Evolutionary conservation across 2,888 invertebrate genomes (phyloP), one percentile per base, ranked within the genome.

Genomic region (Agriopis aurantiaria): DNA sequence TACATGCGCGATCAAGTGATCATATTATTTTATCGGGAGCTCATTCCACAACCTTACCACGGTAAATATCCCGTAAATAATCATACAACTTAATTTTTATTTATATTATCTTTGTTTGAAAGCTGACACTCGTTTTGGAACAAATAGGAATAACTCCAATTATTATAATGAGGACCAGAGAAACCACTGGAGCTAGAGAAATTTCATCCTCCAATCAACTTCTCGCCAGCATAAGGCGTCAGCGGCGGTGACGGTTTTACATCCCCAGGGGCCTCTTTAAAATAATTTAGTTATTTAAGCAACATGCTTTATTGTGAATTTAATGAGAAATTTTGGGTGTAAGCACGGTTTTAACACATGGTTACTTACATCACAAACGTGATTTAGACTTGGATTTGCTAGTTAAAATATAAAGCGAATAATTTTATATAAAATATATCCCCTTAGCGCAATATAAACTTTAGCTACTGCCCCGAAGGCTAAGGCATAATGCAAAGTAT

Each of bases 381-480:
- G 52, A 58, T 55, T 23, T 56, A 58, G 49, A 51, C 48, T 40
- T 68, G 75, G 72, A 74, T 74, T 73, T 75, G 69, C 74, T 68
- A 69, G 68, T 75, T 62, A 75, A 65, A 73, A 68, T 75, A 73
- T 57, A 68, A 77, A 77, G 74, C 74, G 46, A 71, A 68, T 67
- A 56, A 60, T 71, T 55, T 67, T 58, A 60, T 69, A 65, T 71
- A 74, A 72, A 76, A 75, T 73, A 80, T 76, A 72, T 66, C 77
- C 80, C 80, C 75, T 63, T 74, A 80, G 80, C 80, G 78, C 76
- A 80, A 78, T 77, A 72, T 74, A 80, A 75, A 68, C 75, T 73
- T 75, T 51, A 60, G 14, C 23, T 51, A 56, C 45, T 52, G 43
- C 9, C 33, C 57, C 57, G 46, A 61, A 69, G 48, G 51, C 45